Conservation (phyloP, 2,888 invertebrate genomes). For the Trisateles emortualis region DNA sequence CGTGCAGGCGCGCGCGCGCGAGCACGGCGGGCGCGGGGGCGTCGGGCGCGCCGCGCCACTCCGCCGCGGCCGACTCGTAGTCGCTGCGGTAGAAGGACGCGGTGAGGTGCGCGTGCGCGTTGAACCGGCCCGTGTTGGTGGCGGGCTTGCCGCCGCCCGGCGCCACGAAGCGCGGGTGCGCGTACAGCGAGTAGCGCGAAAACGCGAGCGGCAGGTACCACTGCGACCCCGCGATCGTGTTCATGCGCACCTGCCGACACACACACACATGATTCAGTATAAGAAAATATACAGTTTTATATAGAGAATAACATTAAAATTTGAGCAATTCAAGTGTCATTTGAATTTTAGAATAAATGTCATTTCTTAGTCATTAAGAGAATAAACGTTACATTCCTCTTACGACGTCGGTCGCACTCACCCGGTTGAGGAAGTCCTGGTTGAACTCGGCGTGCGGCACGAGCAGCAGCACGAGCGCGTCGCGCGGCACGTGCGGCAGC, state of each 20-base stretch:
- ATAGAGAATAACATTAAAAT: no score
- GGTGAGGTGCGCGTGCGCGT: conserved; percentile 87
- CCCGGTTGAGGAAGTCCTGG: conserved; percentile 96
- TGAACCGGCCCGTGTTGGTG: conserved; percentile 84
- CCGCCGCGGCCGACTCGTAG: conserved; percentile 83
- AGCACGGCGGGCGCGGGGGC: conserved; percentile 35
- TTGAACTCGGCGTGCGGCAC: conserved; percentile 90
- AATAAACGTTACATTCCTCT: no score
- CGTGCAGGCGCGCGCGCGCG: conserved; percentile 81
- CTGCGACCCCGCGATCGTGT: conserved; percentile 95
- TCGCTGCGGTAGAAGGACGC: conserved; percentile 95
- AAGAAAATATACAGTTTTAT: no score
- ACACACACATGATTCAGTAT: no score
- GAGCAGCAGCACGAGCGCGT: conserved; percentile 90
- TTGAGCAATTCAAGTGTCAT: no score
- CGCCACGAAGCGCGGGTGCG: conserved; percentile 89
- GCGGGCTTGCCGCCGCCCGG: conserved; percentile 87
- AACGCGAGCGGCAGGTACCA: conserved; percentile 97
- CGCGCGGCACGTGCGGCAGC: conserved; percentile 56
- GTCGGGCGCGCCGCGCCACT: conserved; percentile 90
- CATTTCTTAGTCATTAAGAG: no score
- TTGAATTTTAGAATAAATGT: no score
- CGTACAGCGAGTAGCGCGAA: conserved; percentile 93
- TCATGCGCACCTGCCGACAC: conserved; percentile 94
- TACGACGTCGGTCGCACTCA: conserved; percentile 62